Evolutionary conservation across 2,113 vertebrate species (phyloP), one percentile per base, ranked within the genome.

Genomic region (Thalassoma bifasciatum): DNA sequence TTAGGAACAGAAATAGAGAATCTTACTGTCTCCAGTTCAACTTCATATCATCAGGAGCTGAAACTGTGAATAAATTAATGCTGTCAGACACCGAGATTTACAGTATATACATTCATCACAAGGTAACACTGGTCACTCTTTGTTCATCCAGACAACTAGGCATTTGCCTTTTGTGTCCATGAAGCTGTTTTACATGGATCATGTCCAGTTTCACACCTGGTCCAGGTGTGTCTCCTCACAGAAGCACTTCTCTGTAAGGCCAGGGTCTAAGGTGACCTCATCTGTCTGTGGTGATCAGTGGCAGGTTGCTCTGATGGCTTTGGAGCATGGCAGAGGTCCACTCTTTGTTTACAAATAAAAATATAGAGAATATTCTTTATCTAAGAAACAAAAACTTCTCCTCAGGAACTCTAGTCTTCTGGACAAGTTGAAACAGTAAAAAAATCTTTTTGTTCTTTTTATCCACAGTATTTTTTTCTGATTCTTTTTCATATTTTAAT

Each of bases 51-150:
- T 6, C 30, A 30, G 30, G 30, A 30, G 10, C 40, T 42, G 40
- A 42, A 42, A 3, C 10, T 42, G 1, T 42, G 40, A 42, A 3
- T 42, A 13, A 42, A 30, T 30, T 30, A 30, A 30, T 4, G 30
- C 30, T 30, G 30, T 66, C 80, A 88, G 70, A 92, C 72, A 66
- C 64, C 86, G 24, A 86, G 78, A 90, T 93, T 89, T 93, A 94
- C 93, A 94, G 72, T 93, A 93, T 93, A 65, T 93, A 93, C 93
- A 93, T 90, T 86, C 62, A 68, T 30, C 30, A 30, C 6, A 30
- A 30, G 30, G 30, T 4, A 30, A 30, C 30, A 42, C 40, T 42
- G 40, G 40, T 4, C 40, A 11, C 40, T 42, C 1, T 42, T 42
- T 11, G 40, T 13, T 42, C 40, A 42, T 42, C 14, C 13, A 42